phyloP scores from a whole-genome alignment of 2,113 vertebrate genomes.

The Phaethon lepturus region DNA sequence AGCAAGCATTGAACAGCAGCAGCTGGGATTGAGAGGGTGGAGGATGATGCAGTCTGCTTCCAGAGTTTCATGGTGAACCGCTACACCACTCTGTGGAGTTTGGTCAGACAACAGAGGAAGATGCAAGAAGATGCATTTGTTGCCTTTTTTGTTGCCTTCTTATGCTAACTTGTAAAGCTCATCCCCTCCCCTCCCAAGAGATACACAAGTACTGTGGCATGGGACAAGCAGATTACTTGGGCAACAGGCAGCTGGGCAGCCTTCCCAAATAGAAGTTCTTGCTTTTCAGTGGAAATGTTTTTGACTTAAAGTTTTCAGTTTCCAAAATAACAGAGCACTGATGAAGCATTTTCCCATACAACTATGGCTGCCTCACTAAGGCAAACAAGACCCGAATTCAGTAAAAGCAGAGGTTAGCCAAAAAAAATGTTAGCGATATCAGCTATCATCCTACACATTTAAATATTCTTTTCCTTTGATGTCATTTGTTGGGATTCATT shows the following conservation, averaged over 20 bases:
- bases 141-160: neutral
- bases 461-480: neutral
- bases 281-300: neutral
- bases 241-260: neutral
- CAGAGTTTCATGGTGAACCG: neutral
- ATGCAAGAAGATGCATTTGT: neutral
- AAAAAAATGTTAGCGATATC: neutral
- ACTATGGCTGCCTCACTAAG: neutral
- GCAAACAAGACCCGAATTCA: neutral
- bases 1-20: neutral
- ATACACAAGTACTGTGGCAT: neutral
- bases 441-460: neutral
- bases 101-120: neutral
- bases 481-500: neutral
- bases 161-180: neutral
- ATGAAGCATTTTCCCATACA: constrained; percentile 15
- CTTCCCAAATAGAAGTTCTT: neutral
- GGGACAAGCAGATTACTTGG: neutral
- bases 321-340: constrained; percentile 13
- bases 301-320: constrained; percentile 11
- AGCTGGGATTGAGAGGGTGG: neutral
- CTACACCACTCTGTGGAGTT: neutral
- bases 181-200: neutral
- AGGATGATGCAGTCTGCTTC: neutral
- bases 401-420: neutral